Conservation (phyloP, 64 coral and sea anemone genomes). For the Catalaphyllia jardinei region DNA sequence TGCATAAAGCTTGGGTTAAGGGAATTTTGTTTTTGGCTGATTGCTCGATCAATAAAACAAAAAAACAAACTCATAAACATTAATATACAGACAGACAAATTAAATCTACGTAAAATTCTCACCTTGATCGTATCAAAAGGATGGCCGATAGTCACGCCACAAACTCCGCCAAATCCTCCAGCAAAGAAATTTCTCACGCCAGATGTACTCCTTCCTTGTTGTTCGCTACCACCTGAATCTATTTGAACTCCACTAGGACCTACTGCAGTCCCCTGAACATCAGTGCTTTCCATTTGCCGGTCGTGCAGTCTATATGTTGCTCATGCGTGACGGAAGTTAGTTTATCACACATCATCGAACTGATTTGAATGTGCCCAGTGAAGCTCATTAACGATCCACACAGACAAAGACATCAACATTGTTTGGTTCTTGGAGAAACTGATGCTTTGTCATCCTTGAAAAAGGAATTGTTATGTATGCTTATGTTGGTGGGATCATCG, state of each 20-base stretch:
- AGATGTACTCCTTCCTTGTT: slow-evolving; percentile 4
- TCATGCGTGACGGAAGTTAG: background rate
- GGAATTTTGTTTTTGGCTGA: too few species aligned
- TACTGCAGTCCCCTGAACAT: background rate
- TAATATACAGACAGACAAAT: background rate
- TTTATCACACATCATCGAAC: background rate
- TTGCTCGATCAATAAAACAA: too few species aligned
- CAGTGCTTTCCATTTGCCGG: background rate
- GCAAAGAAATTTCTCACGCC: slow-evolving; percentile 13
- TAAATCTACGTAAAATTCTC: background rate
- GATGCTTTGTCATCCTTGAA: too few species aligned
- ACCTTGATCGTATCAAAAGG: slow-evolving; percentile 27
- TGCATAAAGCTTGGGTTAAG: too few species aligned
- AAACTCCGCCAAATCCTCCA: background rate
- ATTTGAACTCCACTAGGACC: background rate
- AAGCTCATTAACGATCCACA: too few species aligned
- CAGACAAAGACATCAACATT: too few species aligned
- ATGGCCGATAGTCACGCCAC: background rate
- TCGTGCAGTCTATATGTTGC: background rate
- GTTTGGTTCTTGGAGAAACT: too few species aligned
- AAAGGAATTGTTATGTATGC: too few species aligned
- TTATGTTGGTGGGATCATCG: too few species aligned
- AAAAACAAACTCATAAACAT: background rate
- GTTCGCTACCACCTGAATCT: slow-evolving; percentile 10
- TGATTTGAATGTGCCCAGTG: too few species aligned